phyloP scores from a whole-genome alignment of 2,113 vertebrate species.

The Ammodytes dubius region DNA sequence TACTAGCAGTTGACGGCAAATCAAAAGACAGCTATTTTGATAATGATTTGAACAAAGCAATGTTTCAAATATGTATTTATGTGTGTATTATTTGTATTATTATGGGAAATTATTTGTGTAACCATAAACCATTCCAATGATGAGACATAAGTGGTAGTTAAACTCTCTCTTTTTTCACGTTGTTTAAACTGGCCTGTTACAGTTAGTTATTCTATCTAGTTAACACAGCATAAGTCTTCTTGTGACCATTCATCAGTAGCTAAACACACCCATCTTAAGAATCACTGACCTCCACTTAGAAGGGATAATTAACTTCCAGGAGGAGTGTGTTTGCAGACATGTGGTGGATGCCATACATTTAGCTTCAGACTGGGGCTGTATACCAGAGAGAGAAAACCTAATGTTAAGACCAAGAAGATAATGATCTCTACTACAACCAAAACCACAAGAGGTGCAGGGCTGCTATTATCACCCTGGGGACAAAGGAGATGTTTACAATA shows the following conservation, averaged over 20 bases:
- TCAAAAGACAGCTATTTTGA: too few relatives aligned
- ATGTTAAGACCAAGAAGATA: conserved; percentile 25
- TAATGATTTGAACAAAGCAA: background rate
- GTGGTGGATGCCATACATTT: background rate
- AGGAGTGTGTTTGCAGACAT: conserved; percentile 38
- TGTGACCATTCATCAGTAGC: conserved; percentile 40
- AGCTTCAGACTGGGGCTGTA: conserved; percentile 5
- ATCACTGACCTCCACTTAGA: conserved; percentile 39
- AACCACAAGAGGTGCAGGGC: background rate
- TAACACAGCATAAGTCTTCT: conserved; percentile 11
- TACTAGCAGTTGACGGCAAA: too few relatives aligned
- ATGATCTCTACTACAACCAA: conserved; percentile 31
- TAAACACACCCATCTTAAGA: conserved; percentile 5
- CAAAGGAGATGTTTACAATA: conserved; percentile 39
- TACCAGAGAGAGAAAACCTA: conserved; percentile 25
- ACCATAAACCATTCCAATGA: background rate
- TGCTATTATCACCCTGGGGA: conserved; percentile 39
- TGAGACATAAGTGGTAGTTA: background rate
- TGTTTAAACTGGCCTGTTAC: background rate
- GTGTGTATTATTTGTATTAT: background rate
- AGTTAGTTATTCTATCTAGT: background rate
- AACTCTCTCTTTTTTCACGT: background rate
- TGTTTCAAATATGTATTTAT: background rate
- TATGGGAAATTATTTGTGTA: too few relatives aligned
- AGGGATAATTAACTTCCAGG: conserved; percentile 47